Base-by-base conservation (phyloP, 1,140 invertebrate genomes). In the Euglossa dilemma region DNA sequence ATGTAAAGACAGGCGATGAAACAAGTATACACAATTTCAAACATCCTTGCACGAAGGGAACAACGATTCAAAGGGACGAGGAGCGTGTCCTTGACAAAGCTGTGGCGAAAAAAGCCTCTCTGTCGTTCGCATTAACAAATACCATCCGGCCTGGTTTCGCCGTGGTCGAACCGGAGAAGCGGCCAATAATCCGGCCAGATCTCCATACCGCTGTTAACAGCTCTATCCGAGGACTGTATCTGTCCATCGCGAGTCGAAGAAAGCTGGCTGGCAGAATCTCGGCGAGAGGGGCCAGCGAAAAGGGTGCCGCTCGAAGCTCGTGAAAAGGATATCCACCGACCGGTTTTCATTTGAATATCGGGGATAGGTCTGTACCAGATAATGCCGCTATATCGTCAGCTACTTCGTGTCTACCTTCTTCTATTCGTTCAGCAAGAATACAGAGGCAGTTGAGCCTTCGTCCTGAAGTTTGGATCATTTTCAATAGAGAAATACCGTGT, bases 261-360 rank as follows among this genome's bases (percentile, higher is more conserved):
- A 70, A 28, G 36, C 52, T 25, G 25, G 47, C 66, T 47, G 25
- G 59, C 45, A 50, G 25, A 74, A 50, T 66, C 47, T 50, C 9
- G 28, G 23, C 28, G 47, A 61, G n/a, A 72, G 47, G 36, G 61
- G 28, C 56, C 63, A 28, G 20, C n/a, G 18, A 54, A 23, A 45
- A 66, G 52, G 47, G 11, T 28, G 23, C 43, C n/a, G 20, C 23
- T 66, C 61, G 4, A 77, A 76, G 56, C 76, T 81, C 25, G 73
- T 47, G 70, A 72, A 80, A 36, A 87, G 57, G 73, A 73, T 61
- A 61, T 64, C 77, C 56, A 20, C 43, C 36, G 64, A 80, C 57
- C 71, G 64, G 83, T 80, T 80, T 73, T 70, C 64, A 82, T 72
- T 87, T 57, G 74, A 54, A 84, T 85, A 87, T 80, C 85, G 74